Evolutionary conservation across 2,113 vertebrate genomes (phyloP).

Genomic region (Larimichthys polyactis): DNA sequence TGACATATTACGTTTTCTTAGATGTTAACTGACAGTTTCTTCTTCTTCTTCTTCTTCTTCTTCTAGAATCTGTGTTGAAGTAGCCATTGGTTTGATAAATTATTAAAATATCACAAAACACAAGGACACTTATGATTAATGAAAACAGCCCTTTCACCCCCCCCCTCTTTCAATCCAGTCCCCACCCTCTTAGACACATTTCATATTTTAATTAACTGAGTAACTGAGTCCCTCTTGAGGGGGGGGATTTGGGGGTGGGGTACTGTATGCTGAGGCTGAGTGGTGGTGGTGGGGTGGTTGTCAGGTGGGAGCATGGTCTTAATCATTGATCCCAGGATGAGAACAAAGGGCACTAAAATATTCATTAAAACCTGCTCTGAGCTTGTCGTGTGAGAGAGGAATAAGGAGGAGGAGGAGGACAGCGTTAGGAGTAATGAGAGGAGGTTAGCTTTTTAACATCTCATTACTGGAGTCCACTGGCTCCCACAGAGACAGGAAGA

Average conservation of each 20-base stretch:
- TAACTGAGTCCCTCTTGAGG: constrained; percentile 62
- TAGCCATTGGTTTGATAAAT: constrained; percentile 54
- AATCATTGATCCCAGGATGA: constrained; percentile 82
- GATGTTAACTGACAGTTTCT: constrained; percentile 52
- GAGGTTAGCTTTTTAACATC: constrained; percentile 78
- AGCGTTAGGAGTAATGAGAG: constrained; percentile 70
- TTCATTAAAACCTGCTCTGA: constrained; percentile 85
- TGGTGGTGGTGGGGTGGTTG: constrained; percentile 11
- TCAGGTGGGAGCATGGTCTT: constrained; percentile 65
- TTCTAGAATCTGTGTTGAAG: background rate
- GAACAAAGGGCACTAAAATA: constrained; percentile 85
- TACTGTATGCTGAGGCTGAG: background rate
- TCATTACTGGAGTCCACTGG: constrained; percentile 73
- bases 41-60: background rate
- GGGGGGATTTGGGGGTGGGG: constrained; percentile 2
- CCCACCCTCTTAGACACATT: constrained; percentile 46
- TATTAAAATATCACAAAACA: constrained; percentile 50
- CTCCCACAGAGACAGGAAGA: constrained; percentile 59
- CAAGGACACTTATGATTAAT: constrained; percentile 41
- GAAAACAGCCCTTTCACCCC: constrained; percentile 8
- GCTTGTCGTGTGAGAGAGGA: constrained; percentile 67
- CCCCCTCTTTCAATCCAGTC: background rate
- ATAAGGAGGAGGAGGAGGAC: constrained; percentile 21
- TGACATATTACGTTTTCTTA: constrained; percentile 43
- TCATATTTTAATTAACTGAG: constrained; percentile 79